phyloP scores from a whole-genome alignment of 2,888 invertebrate species.

The Melangyna quadrimaculata region DNA sequence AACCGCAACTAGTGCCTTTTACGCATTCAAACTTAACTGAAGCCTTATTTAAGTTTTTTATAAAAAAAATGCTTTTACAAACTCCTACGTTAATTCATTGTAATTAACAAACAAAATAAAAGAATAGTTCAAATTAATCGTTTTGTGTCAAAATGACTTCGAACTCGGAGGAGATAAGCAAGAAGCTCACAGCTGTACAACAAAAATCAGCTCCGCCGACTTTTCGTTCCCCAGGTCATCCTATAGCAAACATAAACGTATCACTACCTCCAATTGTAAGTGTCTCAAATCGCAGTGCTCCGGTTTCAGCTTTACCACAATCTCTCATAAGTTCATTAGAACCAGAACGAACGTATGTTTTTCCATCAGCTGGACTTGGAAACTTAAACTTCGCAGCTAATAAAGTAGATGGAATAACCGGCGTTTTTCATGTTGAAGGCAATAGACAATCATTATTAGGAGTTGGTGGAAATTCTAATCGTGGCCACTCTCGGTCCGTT shows the following conservation, averaged over 20 bases:
- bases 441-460: conserved; percentile 58
- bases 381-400: conserved; percentile 72
- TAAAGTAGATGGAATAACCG: conserved; percentile 74
- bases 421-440: conserved; percentile 72
- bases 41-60: conserved; percentile 30
- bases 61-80: conserved; percentile 9
- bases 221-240: conserved; percentile 70
- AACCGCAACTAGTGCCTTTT: conserved; percentile 50
- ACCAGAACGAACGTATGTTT: conserved; percentile 80
- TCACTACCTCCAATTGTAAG: conserved; percentile 71
- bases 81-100: background rate
- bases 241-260: conserved; percentile 44
- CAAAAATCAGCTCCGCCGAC: conserved; percentile 78
- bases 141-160: conserved; percentile 80
- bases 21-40: conserved; percentile 1
- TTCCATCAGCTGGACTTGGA: conserved; percentile 77
- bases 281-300: conserved; percentile 65
- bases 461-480: conserved; percentile 72
- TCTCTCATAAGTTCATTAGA: conserved; percentile 73
- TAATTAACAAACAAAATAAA: background rate
- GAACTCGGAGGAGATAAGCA: conserved; percentile 80
- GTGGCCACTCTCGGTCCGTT: conserved; percentile 90
- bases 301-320: conserved; percentile 66
- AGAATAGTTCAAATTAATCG: conserved; percentile 75
- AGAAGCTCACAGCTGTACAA: conserved; percentile 79